A percentile compares a stretch with the other conserved stretches of the same genome.
phyloP scores from a whole-genome alignment of 2,888 invertebrate species.

The Ommatoiulus sabulosus region DNA sequence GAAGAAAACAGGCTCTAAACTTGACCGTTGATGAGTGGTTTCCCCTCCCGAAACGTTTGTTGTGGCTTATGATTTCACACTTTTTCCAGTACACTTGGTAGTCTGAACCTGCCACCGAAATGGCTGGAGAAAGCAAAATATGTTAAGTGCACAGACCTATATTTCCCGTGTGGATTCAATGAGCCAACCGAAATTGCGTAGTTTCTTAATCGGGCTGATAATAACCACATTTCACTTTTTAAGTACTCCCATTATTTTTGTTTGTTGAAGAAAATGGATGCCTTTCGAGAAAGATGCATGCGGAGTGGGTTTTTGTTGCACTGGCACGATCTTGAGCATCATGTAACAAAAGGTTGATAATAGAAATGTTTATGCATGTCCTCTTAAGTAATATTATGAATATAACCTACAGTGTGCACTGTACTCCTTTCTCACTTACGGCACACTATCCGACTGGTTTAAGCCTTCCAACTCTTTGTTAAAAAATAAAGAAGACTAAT shows the following conservation, averaged over 20 bases:
- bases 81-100: background rate
- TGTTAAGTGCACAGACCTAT: conserved; percentile 21
- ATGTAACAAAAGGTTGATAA: conserved; percentile 26
- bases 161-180: conserved; percentile 35
- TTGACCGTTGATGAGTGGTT: background rate
- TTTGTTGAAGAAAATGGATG: conserved; percentile 41
- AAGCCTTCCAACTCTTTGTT: background rate
- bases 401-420: background rate
- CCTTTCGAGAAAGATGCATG: conserved; percentile 41
- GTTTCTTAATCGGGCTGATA: conserved; percentile 18
- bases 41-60: background rate
- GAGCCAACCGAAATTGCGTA: background rate
- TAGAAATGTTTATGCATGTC: background rate
- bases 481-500: conserved; percentile 23
- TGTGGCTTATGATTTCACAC: background rate
- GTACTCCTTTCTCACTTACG: background rate
- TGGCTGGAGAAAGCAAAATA: background rate
- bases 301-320: conserved; percentile 38
- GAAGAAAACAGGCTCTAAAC: background rate
- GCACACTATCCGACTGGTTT: background rate
- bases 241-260: conserved; percentile 47
- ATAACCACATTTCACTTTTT: conserved; percentile 9
- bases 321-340: conserved; percentile 38
- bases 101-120: background rate
- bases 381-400: conserved; percentile 22